A percentile compares a stretch with the other conserved stretches of the same genome.
These are phyloP conservation scores for Illadopsis cleaveri DNA, from an alignment of 2,113 vertebrate species.

Conservation along the genomic window DNA sequence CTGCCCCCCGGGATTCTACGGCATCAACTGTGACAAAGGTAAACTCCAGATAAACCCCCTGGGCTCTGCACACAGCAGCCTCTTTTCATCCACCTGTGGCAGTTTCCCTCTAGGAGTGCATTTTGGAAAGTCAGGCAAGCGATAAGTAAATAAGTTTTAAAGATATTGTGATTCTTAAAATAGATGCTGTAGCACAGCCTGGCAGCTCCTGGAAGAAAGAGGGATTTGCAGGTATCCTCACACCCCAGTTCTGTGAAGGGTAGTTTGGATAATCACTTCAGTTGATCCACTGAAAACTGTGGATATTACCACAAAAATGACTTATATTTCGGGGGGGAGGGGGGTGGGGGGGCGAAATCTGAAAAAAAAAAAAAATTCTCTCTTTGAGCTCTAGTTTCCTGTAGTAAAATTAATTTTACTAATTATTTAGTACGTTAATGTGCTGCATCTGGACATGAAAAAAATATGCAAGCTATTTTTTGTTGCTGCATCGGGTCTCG, in stretches of 20 bases:
- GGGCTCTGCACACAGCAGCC: rapidly evolving
- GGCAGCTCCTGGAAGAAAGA: background rate
- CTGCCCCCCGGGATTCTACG: conserved; percentile 87
- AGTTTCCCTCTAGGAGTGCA: background rate
- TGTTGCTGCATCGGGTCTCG: background rate
- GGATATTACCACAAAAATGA: background rate
- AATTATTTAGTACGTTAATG: background rate
- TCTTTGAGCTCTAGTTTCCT: background rate
- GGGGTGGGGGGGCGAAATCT: background rate
- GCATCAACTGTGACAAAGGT: conserved; percentile 90
- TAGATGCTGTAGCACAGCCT: background rate
- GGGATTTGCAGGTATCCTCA: background rate
- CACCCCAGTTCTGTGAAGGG: background rate
- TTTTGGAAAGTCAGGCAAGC: background rate
- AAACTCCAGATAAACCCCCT: background rate
- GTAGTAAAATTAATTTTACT: background rate
- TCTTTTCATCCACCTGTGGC: background rate
- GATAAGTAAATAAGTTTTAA: background rate
- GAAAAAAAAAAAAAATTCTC: background rate
- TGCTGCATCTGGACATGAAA: background rate
- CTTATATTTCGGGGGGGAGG: background rate
- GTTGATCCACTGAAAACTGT: background rate
- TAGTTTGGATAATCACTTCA: background rate
- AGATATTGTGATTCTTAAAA: background rate
- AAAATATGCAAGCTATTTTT: background rate